Base-by-base conservation (phyloP, 2,888 invertebrate species). In the Blastobasis adustella region DNA sequence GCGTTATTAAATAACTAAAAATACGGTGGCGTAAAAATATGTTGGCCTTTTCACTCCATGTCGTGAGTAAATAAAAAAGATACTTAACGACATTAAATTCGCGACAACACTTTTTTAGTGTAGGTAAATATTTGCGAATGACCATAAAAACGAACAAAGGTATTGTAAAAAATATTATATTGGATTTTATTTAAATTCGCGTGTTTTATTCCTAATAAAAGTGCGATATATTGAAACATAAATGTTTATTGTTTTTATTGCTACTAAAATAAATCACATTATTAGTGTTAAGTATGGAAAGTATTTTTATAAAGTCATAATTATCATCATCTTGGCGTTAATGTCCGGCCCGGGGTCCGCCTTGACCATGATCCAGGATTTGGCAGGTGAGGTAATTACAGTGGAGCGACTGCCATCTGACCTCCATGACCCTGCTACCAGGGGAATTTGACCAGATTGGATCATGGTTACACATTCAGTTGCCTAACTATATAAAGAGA, bases 141-240 rank as follows among this genome's bases (percentile, higher is more conserved):
- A 58, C 64, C 71, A 60, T 78, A 77, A 79, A 23, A 77, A 72
- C 56, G 64, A 65, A 71, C 60, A 66, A 65, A 67, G 57, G 61
- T 58, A 60, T 59, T 58, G 66, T 66, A 67, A 23, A 23, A 63
- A 72, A 76, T 65, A 67, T 67, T 64, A 61, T 10, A 39, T 49
- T 61, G 62, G 61, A 57, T 61, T 64, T 69, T 67, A 63, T 67
- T 59, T 58, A 59, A 62, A 63, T 64, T 63, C 66, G 63, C 56
- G 55, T 53, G 63, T 64, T 67, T 61, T 67, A 59, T 60, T 56
- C 58, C 54, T 53, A 58, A 57, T 58, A 58, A 62, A 61, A 58
- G 52, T 52, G 54, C 54, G 58, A 61, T 61, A 59, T 58, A 55
- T 49, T 39, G 53, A 45, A 49, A 56, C 59, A 60, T 56, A 53